Base-by-base conservation (phyloP, 2,113 vertebrate species). In the Eulacestoma nigropectus region DNA sequence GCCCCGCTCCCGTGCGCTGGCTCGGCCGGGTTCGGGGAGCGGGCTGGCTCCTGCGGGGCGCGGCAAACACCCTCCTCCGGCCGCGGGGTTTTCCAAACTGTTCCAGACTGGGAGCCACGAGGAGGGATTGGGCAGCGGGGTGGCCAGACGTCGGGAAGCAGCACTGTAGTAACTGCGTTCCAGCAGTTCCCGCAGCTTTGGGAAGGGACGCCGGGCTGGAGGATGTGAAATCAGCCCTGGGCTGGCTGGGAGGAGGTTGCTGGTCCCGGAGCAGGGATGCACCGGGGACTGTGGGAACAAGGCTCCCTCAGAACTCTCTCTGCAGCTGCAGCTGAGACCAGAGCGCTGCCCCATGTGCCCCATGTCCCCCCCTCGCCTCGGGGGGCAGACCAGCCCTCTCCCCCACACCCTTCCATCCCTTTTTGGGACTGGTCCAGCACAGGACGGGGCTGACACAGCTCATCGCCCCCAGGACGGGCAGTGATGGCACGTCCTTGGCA, bases 11-110 rank as follows among this genome's bases (percentile, higher is more conserved):
- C 69, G 23, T 4, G 29, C 55, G 17, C 74, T 0, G n/a, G 56
- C 9, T 55, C 37, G 14, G 15, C 49, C 32, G 62, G 8, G 6
- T 3, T 5, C 55, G 41, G 41, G 55, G 8, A 39, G 59, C 41
- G 70, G 29, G 50, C 42, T 4, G 63, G 18, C 23, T 35, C 16
- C 60, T 46, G 2, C 1, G 67, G 68, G 44, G 39, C 53, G 53
- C 35, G 15, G 64, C 60, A 8, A 30, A n/a, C 33, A 7, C 7
- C 1, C 19, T 9, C 33, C 68, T 4, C 25, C 10, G 16, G 23
- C 67, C 2, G 1, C 3, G 1, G 20, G 20, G 1, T 13, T 9
- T 33, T 21, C 78, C 82, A 11, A 0, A 6, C 10, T 9, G 4
- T 7, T 32, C 44, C 60, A 17, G 7, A 16, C 46, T 4, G 27